These are phyloP conservation scores for Euplexia lucipara DNA, from an alignment of 2,888 invertebrate genomes.

Conservation along the genomic window DNA sequence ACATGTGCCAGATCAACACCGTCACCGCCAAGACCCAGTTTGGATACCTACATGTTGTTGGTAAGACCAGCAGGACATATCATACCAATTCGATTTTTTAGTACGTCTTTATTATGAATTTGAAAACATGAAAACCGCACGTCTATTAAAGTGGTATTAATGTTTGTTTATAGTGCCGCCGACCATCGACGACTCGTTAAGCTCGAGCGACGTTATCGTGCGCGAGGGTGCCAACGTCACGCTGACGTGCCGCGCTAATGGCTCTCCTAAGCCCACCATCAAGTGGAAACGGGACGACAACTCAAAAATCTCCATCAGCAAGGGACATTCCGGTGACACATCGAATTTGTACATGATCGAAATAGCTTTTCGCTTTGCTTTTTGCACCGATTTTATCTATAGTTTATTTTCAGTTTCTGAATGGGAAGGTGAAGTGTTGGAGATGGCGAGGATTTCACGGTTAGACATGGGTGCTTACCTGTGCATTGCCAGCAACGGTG, in stretches of 20 bases:
- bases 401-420: constrained; percentile 92
- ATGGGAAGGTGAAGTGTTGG: constrained; percentile 96
- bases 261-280: constrained; percentile 96
- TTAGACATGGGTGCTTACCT: constrained; percentile 98
- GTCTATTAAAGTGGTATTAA: constrained; percentile 68
- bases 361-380: constrained; percentile 52
- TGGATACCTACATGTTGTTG: constrained; percentile 95
- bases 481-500: constrained; percentile 97
- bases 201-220: constrained; percentile 97
- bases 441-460: constrained; percentile 96
- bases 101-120: constrained; percentile 3
- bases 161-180: constrained; percentile 94
- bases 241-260: constrained; percentile 96
- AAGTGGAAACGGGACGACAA: constrained; percentile 98
- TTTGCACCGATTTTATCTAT: constrained; percentile 44
- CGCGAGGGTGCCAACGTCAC: constrained; percentile 97
- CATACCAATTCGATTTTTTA: not conserved
- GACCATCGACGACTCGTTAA: constrained; percentile 97
- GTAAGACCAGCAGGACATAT: constrained; percentile 14
- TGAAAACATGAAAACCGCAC: constrained; percentile 32
- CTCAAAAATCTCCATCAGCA: constrained; percentile 96
- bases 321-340: constrained; percentile 93
- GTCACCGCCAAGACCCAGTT: constrained; percentile 98
- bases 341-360: constrained; percentile 59
- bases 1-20: constrained; percentile 98